These are phyloP conservation scores for Danio tinwini DNA, from an alignment of 2,797 vertebrate species.

Conservation along the genomic window DNA sequence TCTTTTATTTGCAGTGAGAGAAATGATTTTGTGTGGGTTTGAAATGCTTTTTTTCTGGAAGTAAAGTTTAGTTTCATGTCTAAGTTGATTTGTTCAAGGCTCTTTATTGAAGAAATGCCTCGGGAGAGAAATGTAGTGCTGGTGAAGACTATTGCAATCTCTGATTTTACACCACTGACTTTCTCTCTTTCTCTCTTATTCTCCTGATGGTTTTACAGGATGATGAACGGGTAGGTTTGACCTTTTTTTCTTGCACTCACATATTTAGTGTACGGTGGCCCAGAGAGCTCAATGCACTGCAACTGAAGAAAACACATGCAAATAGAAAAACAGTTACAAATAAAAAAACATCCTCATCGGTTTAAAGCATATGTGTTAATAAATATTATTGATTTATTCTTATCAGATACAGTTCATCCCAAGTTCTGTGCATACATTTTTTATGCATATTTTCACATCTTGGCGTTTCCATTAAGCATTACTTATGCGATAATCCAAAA, in stretches of 20 bases:
- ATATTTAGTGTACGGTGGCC: neutral
- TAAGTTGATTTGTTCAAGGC: neutral
- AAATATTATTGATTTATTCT: no score
- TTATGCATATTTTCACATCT: no score
- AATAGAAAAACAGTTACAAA: no score
- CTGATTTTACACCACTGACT: neutral
- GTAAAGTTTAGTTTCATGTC: neutral
- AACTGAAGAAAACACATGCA: no score
- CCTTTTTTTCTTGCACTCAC: neutral
- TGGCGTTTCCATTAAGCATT: no score
- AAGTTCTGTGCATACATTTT: no score
- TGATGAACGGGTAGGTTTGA: constrained; percentile 80
- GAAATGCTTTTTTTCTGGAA: neutral
- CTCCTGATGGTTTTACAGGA: constrained; percentile 68
- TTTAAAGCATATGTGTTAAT: no score
- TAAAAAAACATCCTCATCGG: no score
- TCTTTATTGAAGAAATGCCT: neutral
- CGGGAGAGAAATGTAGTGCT: neutral
- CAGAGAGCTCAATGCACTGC: neutral
- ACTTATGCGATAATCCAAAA: no score
- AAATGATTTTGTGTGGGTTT: neutral
- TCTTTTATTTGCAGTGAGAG: no score
- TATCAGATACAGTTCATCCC: no score
- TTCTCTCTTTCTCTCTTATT: constrained; percentile 40
- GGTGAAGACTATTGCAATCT: neutral